Evolutionary conservation across 2,888 invertebrate genomes (phyloP), one percentile per base, ranked within the genome.

Genomic region (Cantharis lateralis): DNA sequence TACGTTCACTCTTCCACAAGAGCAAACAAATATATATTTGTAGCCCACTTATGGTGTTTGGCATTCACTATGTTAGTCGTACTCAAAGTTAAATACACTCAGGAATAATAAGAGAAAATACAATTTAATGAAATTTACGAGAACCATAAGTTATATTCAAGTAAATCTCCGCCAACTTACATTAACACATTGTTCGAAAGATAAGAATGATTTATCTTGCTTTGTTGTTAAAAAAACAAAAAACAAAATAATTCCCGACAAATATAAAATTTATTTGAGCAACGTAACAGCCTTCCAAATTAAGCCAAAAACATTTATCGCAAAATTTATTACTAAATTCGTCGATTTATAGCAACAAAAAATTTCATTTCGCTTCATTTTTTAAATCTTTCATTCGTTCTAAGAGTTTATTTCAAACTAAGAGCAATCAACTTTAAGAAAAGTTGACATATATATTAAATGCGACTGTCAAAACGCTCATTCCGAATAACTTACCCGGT

Each of bases 21-120:
- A 78, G 78, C 76, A 81, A 81, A 80, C 81, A 81, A 80, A 81
- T 78, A 75, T 76, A 78, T 78, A 80, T 79, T 77, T 80, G 80
- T 79, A 79, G 78, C 79, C 80, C 79, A 80, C 80, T 80, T 80
- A 79, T 79, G 71, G 76, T 78, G 80, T 80, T 80, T 77, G 77
- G 68, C 61, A 70, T 76, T 48, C 70, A 66, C 76, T 76, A 75
- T 71, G 69, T 72, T 69, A 72, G 62, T 76, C 69, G 69, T 68
- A 18, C 71, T 74, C 28, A 68, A 70, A 69, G 72, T 76, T 76
- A 76, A 76, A 72, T 72, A 76, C 76, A 76, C 76, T 76, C 69
- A 71, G 72, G 72, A 72, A 76, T 70, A 76, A 72, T 69, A 69
- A 76, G 68, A 76, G 72, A 69, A 68, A 62, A 71, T 26, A 18